Evolutionary conservation across 2,113 vertebrate species (phyloP).

Genomic region (Holacanthus passer): DNA sequence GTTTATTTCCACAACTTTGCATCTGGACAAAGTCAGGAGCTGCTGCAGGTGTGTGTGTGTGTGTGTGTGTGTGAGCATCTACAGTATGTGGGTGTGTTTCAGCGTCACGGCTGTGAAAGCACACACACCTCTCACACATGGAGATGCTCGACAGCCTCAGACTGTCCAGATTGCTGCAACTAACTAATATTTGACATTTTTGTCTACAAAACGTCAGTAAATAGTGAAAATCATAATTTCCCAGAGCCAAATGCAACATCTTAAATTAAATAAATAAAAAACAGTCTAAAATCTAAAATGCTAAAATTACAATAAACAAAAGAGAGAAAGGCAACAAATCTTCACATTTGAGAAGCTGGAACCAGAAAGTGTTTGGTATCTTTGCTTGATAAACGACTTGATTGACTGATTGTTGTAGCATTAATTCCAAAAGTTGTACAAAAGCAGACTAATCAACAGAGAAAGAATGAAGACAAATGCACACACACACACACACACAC

Average conservation of each 20-base stretch:
- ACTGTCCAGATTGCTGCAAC: background rate
- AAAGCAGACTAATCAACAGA: background rate
- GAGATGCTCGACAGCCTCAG: background rate
- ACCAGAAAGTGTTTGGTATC: background rate
- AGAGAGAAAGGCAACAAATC: background rate
- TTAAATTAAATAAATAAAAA: no score
- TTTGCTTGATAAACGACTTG: background rate
- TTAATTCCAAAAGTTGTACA: background rate
- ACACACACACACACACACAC: no score
- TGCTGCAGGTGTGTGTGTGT: conserved; percentile 27
- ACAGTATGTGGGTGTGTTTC: conserved; percentile 38
- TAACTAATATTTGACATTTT: background rate
- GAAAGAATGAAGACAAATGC: background rate
- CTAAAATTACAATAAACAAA: background rate
- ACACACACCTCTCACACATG: conserved; percentile 6
- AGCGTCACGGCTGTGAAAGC: conserved; percentile 9
- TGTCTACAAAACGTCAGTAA: background rate
- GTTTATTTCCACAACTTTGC: conserved; percentile 34
- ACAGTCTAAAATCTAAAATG: background rate
- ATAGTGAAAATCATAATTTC: background rate
- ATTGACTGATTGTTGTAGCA: background rate
- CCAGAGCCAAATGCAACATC: no score
- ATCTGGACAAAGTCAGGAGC: conserved; percentile 9
- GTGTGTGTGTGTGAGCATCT: conserved; percentile 16
- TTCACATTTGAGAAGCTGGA: background rate